phyloP scores from a whole-genome alignment of 2,797 vertebrate species.

The Enteromius viviparus region DNA sequence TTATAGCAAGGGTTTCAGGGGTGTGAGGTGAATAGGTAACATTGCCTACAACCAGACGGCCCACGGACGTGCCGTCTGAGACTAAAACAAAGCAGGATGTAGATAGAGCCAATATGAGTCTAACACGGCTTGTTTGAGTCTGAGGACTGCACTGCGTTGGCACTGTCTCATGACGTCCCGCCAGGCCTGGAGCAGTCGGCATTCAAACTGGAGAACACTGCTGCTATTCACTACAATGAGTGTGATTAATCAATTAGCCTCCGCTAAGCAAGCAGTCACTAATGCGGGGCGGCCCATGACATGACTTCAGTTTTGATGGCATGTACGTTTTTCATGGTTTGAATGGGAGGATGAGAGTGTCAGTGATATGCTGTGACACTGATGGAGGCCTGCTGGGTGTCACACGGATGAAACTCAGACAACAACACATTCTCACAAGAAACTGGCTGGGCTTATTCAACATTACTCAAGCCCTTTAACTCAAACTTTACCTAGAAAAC shows the following conservation, averaged over 20 bases:
- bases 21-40: not conserved
- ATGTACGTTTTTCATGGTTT: slow-evolving; percentile 67
- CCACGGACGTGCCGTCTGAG: not conserved
- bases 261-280: slow-evolving; percentile 47
- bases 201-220: slow-evolving; percentile 51
- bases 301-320: slow-evolving; percentile 72
- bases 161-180: slow-evolving; percentile 59
- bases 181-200: slow-evolving; percentile 67
- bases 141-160: slow-evolving; percentile 57
- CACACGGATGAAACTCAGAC: not conserved
- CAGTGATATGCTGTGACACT: slow-evolving; percentile 52
- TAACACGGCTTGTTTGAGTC: slow-evolving; percentile 66
- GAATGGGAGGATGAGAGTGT: slow-evolving; percentile 68
- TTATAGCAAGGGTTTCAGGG: not conserved
- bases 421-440: slow-evolving; percentile 12
- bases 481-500: not conserved
- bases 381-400: slow-evolving; percentile 37
- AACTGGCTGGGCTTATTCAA: slow-evolving; percentile 20
- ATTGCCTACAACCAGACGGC: not conserved
- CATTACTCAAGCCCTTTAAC: not conserved
- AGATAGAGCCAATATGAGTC: slow-evolving; percentile 60
- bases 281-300: slow-evolving; percentile 57
- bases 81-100: slow-evolving; percentile 35
- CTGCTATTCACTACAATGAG: slow-evolving; percentile 67
- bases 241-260: slow-evolving; percentile 77